Base-by-base conservation (phyloP, 2,113 vertebrate species). In the Sebastes schlegelii region DNA sequence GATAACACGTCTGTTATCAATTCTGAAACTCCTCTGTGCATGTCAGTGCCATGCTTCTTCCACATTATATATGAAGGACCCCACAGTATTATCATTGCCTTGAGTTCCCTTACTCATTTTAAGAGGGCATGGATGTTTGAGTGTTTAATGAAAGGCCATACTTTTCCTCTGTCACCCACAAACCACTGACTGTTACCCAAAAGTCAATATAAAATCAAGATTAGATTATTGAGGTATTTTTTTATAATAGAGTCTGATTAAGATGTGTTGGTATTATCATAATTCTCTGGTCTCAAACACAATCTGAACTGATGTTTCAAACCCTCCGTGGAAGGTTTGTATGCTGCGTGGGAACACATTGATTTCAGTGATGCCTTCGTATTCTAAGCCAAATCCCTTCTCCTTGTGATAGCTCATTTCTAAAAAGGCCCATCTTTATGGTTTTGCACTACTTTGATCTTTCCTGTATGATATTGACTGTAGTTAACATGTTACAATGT, bases 391-490 rank as follows among this genome's bases (percentile, higher is more conserved):
- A 45, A 58, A 61, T 6, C 34, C 51, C 17, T 55, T 77, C n/a
- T 66, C 1, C 16, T 49, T 42, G 13, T 34, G 19, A 57, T 57
- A 11, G 14, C 55, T 26, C 40, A 5, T 64, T 64, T 61, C 17
- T 26, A 16, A 49, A 26, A 16, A 9, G 61, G 68, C 45, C n/a
- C n/a, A 7, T 65, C 45, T 76, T 52, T 23, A 19, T 64, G 72
- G 34, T 64, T 64, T 73, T 85, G 72, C 43, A 63, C 76, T 74
- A 51, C 55, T 45, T 77, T 67, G 34, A 79, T 26, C 6, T 26
- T 73, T 65, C 63, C 48, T 70, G 1, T 34, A n/a, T 26, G 21
- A 60, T 45, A 52, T 70, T 51, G 19, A 19, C 48, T 52, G 23
- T 21, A 42, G 23, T 23, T 67, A 23, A 23, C 8, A 19, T 46